Conservation (phyloP, 2,113 vertebrate species). For the Junco hyemalis region DNA sequence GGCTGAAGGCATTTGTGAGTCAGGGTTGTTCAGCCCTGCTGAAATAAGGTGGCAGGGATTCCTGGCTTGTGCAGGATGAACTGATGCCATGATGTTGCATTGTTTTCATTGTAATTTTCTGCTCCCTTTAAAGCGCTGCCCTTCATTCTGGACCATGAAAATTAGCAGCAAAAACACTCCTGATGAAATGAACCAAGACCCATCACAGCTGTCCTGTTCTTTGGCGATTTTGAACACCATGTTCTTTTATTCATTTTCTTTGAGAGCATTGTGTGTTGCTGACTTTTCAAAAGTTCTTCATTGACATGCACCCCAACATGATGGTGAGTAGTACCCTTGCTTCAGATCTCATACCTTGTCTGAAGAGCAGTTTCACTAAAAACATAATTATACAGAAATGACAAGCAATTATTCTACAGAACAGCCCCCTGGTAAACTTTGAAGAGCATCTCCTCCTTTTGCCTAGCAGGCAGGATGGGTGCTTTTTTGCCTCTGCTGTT, state of each 20-base stretch:
- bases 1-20: neutral
- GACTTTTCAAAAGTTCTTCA: neutral
- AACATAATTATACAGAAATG: neutral
- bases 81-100: rapidly evolving
- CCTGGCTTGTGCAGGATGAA: neutral
- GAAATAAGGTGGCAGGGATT: neutral
- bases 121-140: neutral
- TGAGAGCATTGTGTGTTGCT: neutral
- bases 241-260: neutral
- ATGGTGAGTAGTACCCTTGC: neutral
- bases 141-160: neutral
- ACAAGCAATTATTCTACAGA: neutral
- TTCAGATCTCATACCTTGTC: neutral
- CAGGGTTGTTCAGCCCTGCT: neutral
- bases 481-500: neutral
- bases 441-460: neutral
- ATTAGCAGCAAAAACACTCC: neutral
- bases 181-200: neutral
- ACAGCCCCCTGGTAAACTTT: neutral
- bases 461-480: neutral
- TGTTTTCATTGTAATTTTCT: neutral
- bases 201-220: neutral
- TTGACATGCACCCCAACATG: neutral
- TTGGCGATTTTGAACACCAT: neutral
- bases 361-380: neutral